A percentile compares a stretch with the other conserved stretches of the same genome.
Conservation (phyloP, 2,888 invertebrate genomes). For the Mythimna albipuncta region DNA sequence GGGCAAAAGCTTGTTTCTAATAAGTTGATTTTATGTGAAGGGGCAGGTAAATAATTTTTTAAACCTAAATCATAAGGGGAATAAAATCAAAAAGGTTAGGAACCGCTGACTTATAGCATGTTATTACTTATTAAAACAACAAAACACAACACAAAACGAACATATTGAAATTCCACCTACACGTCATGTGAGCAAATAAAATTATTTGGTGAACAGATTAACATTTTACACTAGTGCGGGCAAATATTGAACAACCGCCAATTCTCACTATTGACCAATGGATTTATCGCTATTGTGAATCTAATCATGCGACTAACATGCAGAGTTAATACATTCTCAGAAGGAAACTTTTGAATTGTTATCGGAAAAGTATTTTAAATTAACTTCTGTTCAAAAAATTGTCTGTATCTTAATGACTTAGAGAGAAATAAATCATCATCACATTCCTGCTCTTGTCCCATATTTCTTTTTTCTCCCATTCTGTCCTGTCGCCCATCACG, state of each 20-base stretch:
- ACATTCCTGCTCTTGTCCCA: too few relatives aligned
- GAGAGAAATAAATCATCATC: too few relatives aligned
- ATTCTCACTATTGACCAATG: slow-evolving; percentile 14
- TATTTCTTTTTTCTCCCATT: too few relatives aligned
- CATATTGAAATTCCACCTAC: slow-evolving; percentile 18
- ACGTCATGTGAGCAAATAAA: slow-evolving; percentile 14
- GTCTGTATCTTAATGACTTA: background rate
- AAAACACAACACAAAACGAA: background rate
- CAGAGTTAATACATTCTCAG: background rate
- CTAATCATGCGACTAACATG: background rate
- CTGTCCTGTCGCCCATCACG: too few relatives aligned
- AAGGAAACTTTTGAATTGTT: background rate
- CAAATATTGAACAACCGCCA: slow-evolving; percentile 28
- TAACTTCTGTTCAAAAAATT: background rate
- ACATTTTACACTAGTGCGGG: slow-evolving; percentile 10
- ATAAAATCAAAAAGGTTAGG: too few relatives aligned
- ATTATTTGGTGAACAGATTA: slow-evolving; percentile 27
- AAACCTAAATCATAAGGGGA: too few relatives aligned
- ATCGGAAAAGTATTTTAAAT: background rate
- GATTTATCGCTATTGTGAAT: slow-evolving; percentile 11
- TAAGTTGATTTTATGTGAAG: too few relatives aligned
- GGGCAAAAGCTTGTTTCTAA: too few relatives aligned
- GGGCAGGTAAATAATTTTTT: too few relatives aligned
- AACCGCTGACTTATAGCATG: too few relatives aligned
- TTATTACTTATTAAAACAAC: background rate